Evolutionary conservation across 2,113 vertebrate genomes (phyloP).

Genomic region (Hucho hucho): DNA sequence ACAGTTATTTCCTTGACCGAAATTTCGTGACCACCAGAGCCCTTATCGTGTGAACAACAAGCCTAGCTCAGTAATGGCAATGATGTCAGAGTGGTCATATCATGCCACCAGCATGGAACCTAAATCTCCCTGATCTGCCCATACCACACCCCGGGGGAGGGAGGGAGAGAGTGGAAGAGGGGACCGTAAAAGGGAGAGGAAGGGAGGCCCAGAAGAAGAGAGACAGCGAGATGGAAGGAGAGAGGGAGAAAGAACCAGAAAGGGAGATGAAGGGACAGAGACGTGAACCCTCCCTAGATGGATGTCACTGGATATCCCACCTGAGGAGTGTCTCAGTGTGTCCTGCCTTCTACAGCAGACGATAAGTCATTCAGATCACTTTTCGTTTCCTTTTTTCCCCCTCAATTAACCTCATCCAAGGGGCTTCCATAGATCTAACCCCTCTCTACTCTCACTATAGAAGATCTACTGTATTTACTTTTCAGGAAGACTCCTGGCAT

Average conservation of each 20-base stretch:
- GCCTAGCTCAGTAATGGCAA: slow-evolving; percentile 44
- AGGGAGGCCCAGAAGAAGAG: too few species aligned
- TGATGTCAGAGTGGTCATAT: slow-evolving; percentile 37
- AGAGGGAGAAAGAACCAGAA: not conserved
- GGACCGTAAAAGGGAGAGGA: not conserved
- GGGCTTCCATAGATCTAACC: not conserved
- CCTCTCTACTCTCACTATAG: not conserved
- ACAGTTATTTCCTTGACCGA: too few species aligned
- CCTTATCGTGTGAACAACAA: slow-evolving; percentile 17
- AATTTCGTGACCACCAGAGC: too few species aligned
- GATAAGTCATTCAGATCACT: slow-evolving; percentile 5
- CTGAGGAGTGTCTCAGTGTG: slow-evolving; percentile 6
- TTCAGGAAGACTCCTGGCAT: not conserved
- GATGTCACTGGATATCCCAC: not conserved
- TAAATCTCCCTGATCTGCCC: slow-evolving; percentile 41
- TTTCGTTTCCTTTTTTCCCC: not conserved
- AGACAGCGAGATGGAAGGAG: not conserved
- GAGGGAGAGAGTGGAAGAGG: not conserved
- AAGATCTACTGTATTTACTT: not conserved
- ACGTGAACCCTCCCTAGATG: not conserved
- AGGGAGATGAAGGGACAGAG: not conserved
- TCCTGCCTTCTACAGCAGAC: not conserved
- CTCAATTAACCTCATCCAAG: not conserved
- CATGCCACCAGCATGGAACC: slow-evolving; percentile 49
- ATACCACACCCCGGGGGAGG: slow-evolving; percentile 20